Conservation (phyloP, 2,888 invertebrate genomes). For the Spodoptera littoralis region DNA sequence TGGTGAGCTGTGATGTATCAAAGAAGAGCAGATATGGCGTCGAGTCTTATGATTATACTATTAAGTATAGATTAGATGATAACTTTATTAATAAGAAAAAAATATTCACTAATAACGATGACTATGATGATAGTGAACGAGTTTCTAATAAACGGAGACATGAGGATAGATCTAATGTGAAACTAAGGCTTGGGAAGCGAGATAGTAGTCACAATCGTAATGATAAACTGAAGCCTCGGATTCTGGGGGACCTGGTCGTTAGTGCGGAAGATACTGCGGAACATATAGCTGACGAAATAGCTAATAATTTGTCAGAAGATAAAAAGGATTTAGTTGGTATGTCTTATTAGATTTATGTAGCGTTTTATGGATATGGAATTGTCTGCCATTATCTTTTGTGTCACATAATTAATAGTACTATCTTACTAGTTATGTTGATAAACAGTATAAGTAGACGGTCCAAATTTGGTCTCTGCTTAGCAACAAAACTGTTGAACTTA, state of each 20-base stretch:
- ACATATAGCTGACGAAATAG: conserved; percentile 92
- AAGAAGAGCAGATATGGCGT: conserved; percentile 91
- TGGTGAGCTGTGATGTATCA: conserved; percentile 93
- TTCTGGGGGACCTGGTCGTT: conserved; percentile 89
- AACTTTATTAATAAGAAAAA: conserved; percentile 76
- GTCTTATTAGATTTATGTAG: conserved; percentile 50
- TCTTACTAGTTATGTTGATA: too few relatives aligned
- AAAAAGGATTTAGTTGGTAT: conserved; percentile 93
- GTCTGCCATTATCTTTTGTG: too few relatives aligned
- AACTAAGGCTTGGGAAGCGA: conserved; percentile 88
- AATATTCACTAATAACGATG: conserved; percentile 72
- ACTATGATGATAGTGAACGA: conserved; percentile 60
- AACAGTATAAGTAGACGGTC: too few relatives aligned
- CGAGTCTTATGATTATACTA: conserved; percentile 93
- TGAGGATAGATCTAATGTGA: conserved; percentile 88
- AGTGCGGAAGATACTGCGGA: conserved; percentile 86
- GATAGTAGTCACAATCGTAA: conserved; percentile 78
- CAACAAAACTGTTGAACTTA: background rate
- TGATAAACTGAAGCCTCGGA: conserved; percentile 87
- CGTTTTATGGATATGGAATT: background rate
- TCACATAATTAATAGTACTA: too few relatives aligned
- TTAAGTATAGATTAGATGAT: conserved; percentile 90
- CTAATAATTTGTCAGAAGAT: conserved; percentile 92
- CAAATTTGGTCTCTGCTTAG: too few relatives aligned
- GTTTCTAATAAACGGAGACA: conserved; percentile 88